These are phyloP conservation scores for Orthonyx spaldingii DNA, from an alignment of 2,113 vertebrate genomes.

Conservation along the genomic window DNA sequence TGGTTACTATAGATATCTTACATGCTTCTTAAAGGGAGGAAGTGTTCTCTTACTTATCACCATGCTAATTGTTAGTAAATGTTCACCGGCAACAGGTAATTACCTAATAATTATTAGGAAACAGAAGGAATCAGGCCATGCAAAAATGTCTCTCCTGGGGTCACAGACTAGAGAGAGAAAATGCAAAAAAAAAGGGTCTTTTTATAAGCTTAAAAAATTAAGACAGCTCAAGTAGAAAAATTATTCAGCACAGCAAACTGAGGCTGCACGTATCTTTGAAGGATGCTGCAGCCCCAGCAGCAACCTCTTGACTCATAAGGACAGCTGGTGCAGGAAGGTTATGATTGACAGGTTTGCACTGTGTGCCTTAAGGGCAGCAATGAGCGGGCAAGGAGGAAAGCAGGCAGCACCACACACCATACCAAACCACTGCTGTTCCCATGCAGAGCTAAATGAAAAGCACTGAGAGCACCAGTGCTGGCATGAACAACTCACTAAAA, in stretches of 20 bases:
- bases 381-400: not conserved
- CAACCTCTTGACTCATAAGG: not conserved
- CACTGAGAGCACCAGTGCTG: not conserved
- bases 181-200: not conserved
- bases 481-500: not conserved
- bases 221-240: not conserved
- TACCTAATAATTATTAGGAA: constrained; percentile 17
- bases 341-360: not conserved
- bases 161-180: not conserved
- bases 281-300: not conserved
- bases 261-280: not conserved
- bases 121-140: not conserved
- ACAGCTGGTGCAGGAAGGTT: not conserved
- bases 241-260: not conserved
- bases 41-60: not conserved
- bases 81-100: constrained; percentile 17
- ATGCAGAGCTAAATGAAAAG: not conserved
- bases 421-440: not conserved
- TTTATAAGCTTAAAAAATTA: not conserved
- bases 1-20: not conserved
- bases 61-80: constrained; percentile 20
- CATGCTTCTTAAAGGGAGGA: not conserved
- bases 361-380: not conserved
- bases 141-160: not conserved
- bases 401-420: not conserved